Evolutionary conservation across 2,797 vertebrate genomes (phyloP).

Genomic region (Pempheris klunzingeri): DNA sequence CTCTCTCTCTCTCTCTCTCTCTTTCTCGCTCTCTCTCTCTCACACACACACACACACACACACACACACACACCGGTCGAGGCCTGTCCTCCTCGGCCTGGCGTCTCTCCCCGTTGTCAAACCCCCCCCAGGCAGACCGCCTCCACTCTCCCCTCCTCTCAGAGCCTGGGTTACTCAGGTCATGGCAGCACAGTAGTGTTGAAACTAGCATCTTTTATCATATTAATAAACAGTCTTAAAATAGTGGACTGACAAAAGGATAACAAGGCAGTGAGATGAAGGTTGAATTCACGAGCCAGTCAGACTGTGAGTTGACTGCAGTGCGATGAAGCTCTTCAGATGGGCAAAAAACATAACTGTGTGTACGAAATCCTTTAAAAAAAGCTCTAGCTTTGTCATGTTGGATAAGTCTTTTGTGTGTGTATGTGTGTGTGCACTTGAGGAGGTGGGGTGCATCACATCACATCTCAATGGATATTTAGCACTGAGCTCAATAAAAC

Average conservation of each 20-base stretch:
- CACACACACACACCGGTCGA: slow-evolving; percentile 63
- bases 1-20: slow-evolving; percentile 22
- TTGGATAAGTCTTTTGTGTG: background rate
- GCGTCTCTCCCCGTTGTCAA: background rate
- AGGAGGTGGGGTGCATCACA: background rate
- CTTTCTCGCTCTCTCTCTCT: background rate
- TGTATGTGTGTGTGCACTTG: background rate
- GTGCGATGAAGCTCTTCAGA: background rate
- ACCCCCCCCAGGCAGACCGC: slow-evolving; percentile 29
- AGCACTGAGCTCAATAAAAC: background rate
- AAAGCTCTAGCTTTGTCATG: background rate
- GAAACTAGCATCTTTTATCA: slow-evolving; percentile 1
- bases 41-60: background rate
- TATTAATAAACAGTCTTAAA: background rate
- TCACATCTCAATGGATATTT: background rate
- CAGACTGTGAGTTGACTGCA: background rate
- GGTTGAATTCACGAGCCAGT: background rate
- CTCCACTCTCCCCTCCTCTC: slow-evolving; percentile 35
- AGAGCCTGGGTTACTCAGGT: slow-evolving; percentile 47
- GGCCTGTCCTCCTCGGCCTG: slow-evolving; percentile 66
- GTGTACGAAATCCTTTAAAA: background rate
- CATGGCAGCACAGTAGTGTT: slow-evolving; percentile 16
- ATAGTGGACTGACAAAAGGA: background rate
- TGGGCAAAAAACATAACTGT: background rate
- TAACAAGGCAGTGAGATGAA: background rate